Conservation (phyloP, 1,140 invertebrate genomes). For the Schlechtendalia chinensis region DNA sequence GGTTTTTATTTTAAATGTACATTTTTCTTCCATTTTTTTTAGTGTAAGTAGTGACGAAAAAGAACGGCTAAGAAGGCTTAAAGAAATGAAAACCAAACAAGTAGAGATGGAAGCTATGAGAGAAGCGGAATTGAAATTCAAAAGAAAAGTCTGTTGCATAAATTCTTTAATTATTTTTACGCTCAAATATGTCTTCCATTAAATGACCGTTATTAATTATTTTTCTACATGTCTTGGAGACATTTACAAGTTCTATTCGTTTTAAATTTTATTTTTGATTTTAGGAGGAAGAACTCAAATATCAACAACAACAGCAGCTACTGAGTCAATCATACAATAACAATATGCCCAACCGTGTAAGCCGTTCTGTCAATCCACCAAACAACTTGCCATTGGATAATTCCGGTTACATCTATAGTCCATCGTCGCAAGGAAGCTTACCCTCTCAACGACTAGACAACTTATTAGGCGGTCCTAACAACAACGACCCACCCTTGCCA, state of each 20-base stretch:
- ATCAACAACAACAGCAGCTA: slow-evolving; percentile 49
- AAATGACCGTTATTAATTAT: too few relatives aligned
- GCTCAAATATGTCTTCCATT: too few relatives aligned
- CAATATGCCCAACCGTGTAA: slow-evolving; percentile 11
- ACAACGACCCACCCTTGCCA: slow-evolving; percentile 65
- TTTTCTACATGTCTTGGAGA: too few relatives aligned
- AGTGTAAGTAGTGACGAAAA: slow-evolving; percentile 57
- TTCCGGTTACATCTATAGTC: slow-evolving; percentile 38
- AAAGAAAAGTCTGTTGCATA: slow-evolving; percentile 52
- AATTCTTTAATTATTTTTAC: not conserved
- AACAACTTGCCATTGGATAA: slow-evolving; percentile 28
- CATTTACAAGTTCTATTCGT: not conserved
- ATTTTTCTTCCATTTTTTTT: slow-evolving; percentile 42
- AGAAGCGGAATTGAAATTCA: slow-evolving; percentile 55
- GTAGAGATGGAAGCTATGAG: slow-evolving; percentile 57
- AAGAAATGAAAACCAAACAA: slow-evolving; percentile 61
- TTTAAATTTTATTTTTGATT: not conserved
- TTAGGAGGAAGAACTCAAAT: slow-evolving; percentile 41
- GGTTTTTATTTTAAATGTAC: not conserved
- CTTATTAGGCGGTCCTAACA: slow-evolving; percentile 54
- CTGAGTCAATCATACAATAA: slow-evolving; percentile 29
- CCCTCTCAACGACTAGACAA: slow-evolving; percentile 52
- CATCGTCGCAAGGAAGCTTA: slow-evolving; percentile 21
- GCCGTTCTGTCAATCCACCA: slow-evolving; percentile 36
- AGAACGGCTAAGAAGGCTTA: slow-evolving; percentile 60